phyloP scores from a whole-genome alignment of 2,888 invertebrate genomes.

The Heliconius hortense region DNA sequence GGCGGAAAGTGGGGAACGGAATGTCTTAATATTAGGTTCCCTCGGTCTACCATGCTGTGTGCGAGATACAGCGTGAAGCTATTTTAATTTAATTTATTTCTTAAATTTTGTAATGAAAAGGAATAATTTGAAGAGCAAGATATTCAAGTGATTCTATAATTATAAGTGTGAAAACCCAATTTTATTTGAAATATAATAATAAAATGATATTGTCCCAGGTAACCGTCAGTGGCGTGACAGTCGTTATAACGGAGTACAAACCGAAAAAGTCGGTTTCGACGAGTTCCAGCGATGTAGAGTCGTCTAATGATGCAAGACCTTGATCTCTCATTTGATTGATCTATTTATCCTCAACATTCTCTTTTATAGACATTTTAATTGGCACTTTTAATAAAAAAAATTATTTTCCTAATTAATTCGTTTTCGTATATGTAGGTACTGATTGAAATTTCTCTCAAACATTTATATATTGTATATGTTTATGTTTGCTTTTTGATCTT shows the following conservation, averaged over 20 bases:
- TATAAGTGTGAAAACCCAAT: background rate
- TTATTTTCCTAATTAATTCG: background rate
- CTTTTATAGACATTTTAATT: background rate
- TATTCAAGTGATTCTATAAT: no score
- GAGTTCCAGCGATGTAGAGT: slow-evolving; percentile 77
- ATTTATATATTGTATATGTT: no score
- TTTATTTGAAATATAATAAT: background rate
- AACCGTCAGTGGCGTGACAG: slow-evolving; percentile 98
- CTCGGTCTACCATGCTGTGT: no score
- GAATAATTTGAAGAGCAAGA: no score
- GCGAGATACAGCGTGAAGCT: no score
- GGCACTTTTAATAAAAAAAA: background rate
- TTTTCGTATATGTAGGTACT: background rate
- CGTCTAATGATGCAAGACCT: slow-evolving; percentile 76
- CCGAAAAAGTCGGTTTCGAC: slow-evolving; percentile 84
- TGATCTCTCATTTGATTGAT: slow-evolving; percentile 53
- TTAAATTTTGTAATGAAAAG: no score
- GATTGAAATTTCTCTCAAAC: no score
- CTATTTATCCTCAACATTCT: slow-evolving; percentile 22
- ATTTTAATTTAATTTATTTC: no score
- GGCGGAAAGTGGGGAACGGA: no score
- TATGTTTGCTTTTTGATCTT: no score
- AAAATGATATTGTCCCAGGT: slow-evolving; percentile 57
- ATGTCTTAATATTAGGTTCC: no score
- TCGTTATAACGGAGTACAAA: slow-evolving; percentile 97